These are phyloP conservation scores for Phasianus colchicus DNA, from an alignment of 2,113 vertebrate species.

Conservation along the genomic window DNA sequence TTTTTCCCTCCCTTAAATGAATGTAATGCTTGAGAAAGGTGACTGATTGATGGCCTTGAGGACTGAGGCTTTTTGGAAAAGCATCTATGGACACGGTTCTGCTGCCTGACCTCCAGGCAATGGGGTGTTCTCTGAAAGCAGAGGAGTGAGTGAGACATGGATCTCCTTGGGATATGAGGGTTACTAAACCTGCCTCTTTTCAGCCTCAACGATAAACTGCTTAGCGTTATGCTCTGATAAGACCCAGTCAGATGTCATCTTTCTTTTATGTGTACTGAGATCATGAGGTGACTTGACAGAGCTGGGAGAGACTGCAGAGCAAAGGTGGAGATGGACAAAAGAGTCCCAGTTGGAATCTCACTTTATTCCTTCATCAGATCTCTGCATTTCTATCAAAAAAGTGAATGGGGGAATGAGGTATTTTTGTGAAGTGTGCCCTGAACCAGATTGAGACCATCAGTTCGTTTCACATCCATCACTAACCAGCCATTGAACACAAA, in stretches of 20 bases:
- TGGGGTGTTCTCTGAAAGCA: neutral
- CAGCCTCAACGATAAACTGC: accelerated
- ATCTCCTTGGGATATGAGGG: neutral
- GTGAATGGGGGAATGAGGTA: neutral
- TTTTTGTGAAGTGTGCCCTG: neutral
- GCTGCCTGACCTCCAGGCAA: neutral
- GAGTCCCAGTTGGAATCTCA: neutral
- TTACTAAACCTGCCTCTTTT: neutral
- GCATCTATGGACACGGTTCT: neutral
- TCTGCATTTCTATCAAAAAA: neutral
- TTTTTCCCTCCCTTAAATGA: constrained; percentile 41
- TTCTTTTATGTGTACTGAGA: neutral
- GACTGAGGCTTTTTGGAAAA: neutral
- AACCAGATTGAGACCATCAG: constrained; percentile 17
- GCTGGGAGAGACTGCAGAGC: neutral
- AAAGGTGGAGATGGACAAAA: neutral
- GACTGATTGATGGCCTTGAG: constrained; percentile 33
- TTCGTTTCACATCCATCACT: constrained; percentile 52
- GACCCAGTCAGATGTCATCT: neutral
- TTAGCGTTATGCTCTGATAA: neutral
- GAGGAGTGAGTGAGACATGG: accelerated
- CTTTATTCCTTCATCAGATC: neutral
- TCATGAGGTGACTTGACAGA: neutral
- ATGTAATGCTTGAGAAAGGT: constrained; percentile 29
- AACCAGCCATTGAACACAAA: constrained; percentile 26